These are phyloP conservation scores for Gonocerus acuteangulatus DNA, from an alignment of 2,888 invertebrate species.

Conservation along the genomic window DNA sequence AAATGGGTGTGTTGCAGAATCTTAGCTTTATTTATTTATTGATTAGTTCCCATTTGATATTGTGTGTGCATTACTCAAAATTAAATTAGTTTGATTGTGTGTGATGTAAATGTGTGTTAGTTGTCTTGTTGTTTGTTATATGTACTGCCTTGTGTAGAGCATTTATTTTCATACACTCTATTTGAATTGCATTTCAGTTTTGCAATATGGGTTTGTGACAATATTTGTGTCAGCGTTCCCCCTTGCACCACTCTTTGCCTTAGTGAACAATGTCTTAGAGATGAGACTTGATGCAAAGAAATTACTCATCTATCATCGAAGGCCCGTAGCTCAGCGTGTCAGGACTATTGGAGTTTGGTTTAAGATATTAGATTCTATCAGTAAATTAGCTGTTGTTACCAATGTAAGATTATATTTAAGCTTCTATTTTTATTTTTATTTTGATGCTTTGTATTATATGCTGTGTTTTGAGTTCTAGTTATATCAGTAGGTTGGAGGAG, in stretches of 20 bases:
- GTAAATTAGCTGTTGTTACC: conserved; percentile 85
- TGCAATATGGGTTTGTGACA: conserved; percentile 96
- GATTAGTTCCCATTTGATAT: no score
- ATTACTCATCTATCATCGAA: conserved; percentile 69
- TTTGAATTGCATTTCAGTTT: conserved; percentile 51
- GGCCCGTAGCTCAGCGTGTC: conserved; percentile 84
- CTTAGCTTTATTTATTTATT: not conserved
- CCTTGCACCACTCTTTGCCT: conserved; percentile 88
- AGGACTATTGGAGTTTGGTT: conserved; percentile 93
- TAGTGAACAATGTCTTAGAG: conserved; percentile 91
- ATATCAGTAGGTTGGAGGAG: no score
- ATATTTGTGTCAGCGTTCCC: conserved; percentile 98
- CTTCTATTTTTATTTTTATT: not conserved
- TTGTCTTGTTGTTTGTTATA: no score
- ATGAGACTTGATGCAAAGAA: conserved; percentile 92
- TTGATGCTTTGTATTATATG: no score
- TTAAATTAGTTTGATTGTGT: not conserved
- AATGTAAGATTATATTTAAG: conserved; percentile 63
- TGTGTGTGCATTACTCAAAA: no score
- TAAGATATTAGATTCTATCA: conserved; percentile 83
- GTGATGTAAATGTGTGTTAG: no score
- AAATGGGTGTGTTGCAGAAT: conserved; percentile 71
- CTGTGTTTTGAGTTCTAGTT: no score
- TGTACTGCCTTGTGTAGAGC: no score
- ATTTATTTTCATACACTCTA: no score